These are phyloP conservation scores for Limenitis camilla DNA, from an alignment of 2,888 invertebrate genomes.

Conservation along the genomic window DNA sequence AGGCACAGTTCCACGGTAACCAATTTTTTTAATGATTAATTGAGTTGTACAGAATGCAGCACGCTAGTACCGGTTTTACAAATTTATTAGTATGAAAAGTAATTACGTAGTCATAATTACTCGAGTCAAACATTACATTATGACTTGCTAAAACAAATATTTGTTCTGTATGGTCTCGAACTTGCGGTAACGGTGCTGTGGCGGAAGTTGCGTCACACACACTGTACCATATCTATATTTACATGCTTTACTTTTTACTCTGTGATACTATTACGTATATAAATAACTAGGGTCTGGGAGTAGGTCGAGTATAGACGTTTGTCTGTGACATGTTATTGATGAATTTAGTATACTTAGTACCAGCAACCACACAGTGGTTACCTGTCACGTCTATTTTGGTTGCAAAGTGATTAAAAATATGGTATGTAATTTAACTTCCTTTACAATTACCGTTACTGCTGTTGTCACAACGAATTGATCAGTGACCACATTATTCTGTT, in stretches of 20 bases:
- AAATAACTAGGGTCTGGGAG: constrained; percentile 7
- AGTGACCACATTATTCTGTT: no score
- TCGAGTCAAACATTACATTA: neutral
- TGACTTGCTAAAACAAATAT: constrained; percentile 5
- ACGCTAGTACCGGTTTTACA: neutral
- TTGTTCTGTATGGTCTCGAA: constrained; percentile 1
- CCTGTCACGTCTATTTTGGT: no score
- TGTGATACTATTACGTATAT: constrained; percentile 16
- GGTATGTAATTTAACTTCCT: no score
- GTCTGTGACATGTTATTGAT: constrained; percentile 1
- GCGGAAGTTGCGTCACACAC: constrained; percentile 16
- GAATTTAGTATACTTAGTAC: neutral
- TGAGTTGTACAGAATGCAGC: no score
- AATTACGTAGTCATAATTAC: neutral
- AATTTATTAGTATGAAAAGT: neutral
- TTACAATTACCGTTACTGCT: no score
- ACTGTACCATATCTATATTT: constrained; percentile 13
- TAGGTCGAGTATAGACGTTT: constrained; percentile 13
- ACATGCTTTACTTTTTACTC: constrained; percentile 14
- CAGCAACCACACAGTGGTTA: no score
- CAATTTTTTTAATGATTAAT: no score
- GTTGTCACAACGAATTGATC: no score
- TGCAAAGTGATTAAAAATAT: no score
- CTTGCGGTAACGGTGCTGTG: constrained; percentile 5
- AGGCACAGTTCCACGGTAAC: no score